These are phyloP conservation scores for Leptodactylus fuscus DNA, from an alignment of 2,113 vertebrate genomes.

Conservation along the genomic window DNA sequence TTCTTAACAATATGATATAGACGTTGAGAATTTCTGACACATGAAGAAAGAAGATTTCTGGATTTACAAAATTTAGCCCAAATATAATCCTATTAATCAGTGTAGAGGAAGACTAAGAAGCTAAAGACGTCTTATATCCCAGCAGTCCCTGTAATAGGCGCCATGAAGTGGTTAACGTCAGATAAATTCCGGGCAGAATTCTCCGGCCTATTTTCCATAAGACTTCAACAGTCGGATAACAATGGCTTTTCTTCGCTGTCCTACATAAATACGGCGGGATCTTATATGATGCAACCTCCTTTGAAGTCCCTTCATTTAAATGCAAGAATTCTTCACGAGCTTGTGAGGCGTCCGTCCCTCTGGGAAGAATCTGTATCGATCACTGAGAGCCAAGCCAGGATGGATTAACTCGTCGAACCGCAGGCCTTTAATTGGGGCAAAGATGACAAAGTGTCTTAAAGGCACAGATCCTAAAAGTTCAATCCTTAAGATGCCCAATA, in stretches of 20 bases:
- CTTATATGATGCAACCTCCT: constrained; percentile 5
- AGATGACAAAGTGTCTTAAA: constrained; percentile 13
- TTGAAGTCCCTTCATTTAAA: constrained; percentile 45
- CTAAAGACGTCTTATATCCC: neutral
- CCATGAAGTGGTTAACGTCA: neutral
- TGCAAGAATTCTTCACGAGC: constrained; percentile 20
- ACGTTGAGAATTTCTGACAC: neutral
- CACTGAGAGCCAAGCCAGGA: neutral
- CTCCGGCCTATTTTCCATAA: constrained; percentile 45
- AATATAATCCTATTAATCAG: neutral
- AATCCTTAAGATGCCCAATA: neutral
- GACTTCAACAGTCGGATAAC: constrained; percentile 39
- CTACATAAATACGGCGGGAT: constrained; percentile 42
- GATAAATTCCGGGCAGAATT: neutral
- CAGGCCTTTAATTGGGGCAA: neutral
- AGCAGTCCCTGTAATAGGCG: too few species aligned
- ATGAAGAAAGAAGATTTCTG: constrained; percentile 1
- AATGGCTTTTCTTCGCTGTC: constrained; percentile 9
- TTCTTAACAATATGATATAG: neutral
- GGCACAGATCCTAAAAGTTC: neutral
- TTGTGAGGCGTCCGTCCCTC: neutral
- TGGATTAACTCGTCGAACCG: constrained; percentile 1
- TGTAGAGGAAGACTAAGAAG: neutral
- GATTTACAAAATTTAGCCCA: neutral
- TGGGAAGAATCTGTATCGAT: constrained; percentile 38